These are phyloP conservation scores for Pammene aurita DNA, from an alignment of 2,888 invertebrate genomes.

Conservation along the genomic window DNA sequence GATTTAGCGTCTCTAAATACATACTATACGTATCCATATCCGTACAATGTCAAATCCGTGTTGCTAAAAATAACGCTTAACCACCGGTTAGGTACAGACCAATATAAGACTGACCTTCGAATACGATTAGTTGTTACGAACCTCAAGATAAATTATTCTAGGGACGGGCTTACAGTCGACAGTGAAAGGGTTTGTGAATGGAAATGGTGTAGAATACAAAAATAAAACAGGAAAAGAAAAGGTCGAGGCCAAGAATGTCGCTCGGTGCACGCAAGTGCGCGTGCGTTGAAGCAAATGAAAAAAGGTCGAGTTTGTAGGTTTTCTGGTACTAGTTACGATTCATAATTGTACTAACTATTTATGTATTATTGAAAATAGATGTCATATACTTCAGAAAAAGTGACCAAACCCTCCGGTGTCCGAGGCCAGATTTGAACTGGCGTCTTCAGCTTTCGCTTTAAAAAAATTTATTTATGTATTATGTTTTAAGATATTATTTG, in stretches of 20 bases:
- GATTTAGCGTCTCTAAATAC: neutral
- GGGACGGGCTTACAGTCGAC: neutral
- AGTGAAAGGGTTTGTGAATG: neutral
- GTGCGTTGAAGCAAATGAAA: constrained; percentile 3
- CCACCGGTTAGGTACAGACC: neutral
- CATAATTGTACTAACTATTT: neutral
- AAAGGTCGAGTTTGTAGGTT: neutral
- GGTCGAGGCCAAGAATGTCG: constrained; percentile 35
- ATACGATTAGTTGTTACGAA: neutral
- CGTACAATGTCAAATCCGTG: neutral
- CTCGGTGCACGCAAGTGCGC: constrained; percentile 5
- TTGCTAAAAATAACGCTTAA: neutral
- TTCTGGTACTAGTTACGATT: neutral
- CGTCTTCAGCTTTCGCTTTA: no score
- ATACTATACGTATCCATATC: neutral
- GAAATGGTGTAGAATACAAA: constrained; percentile 9
- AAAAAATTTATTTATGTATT: neutral
- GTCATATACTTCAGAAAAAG: no score
- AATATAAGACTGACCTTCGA: neutral
- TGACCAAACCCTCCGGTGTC: no score
- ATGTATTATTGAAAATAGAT: no score
- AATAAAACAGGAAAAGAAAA: constrained; percentile 31
- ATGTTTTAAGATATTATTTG: neutral
- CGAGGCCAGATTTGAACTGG: no score
- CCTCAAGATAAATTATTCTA: neutral